Conservation (phyloP, 2,113 vertebrate species). For the Coptodon bakossiorum region DNA sequence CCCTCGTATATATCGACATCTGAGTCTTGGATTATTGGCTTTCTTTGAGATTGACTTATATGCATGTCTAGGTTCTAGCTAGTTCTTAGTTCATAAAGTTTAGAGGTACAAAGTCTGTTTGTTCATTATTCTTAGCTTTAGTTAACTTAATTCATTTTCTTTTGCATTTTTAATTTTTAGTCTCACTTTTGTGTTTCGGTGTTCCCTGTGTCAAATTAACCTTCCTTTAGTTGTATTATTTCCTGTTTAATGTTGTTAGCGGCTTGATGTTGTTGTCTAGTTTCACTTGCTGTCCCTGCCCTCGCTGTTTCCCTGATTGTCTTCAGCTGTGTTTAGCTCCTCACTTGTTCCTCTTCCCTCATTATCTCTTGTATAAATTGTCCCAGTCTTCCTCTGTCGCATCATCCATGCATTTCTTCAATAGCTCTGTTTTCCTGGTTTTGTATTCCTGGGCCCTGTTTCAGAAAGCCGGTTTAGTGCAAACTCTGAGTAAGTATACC, state of each 20-base stretch:
- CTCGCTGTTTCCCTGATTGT: neutral
- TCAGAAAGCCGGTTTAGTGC: too few relatives aligned
- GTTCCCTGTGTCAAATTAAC: neutral
- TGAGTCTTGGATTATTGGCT: neutral
- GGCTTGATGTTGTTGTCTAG: fast-evolving
- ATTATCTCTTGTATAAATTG: neutral
- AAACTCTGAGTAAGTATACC: too few relatives aligned
- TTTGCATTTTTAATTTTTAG: neutral
- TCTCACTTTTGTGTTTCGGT: neutral
- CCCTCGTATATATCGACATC: neutral
- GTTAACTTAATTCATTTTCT: neutral
- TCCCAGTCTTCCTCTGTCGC: neutral
- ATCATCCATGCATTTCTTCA: neutral
- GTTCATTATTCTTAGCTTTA: neutral
- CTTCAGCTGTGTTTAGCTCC: neutral
- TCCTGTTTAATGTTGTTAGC: neutral
- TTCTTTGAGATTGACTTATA: neutral
- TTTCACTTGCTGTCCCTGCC: neutral
- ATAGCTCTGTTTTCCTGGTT: neutral
- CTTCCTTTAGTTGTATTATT: neutral
- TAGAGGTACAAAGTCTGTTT: neutral
- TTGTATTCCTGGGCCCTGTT: too few relatives aligned
- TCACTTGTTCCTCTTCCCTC: neutral
- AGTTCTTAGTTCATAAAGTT: neutral
- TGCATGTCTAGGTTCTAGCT: neutral